Base-by-base conservation (phyloP, 1,140 invertebrate species). In the Dinoponera quadriceps region DNA sequence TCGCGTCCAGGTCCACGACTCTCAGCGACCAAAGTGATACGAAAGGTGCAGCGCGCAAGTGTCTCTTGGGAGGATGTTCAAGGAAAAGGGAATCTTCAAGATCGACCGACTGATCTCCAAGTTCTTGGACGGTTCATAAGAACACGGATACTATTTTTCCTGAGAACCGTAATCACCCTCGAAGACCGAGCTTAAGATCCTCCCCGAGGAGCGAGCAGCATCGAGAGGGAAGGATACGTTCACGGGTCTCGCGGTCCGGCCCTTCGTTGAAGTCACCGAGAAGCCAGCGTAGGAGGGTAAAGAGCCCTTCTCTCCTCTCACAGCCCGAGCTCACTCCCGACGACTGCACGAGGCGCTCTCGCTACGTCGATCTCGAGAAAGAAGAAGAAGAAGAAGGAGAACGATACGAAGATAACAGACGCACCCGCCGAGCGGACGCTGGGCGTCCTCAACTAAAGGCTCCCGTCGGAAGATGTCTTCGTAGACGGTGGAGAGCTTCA, bases 381-480 rank as follows among this genome's bases (percentile, higher is more conserved):
- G 13, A 66, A 48, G 29, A 66, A 44, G 63, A 16, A 16, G 29
- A 16, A 66, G 18, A 66, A 63, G 18, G 16, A 63, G 38, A 27
- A 65, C 27, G 5, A 59, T 14, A 14, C 2, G 11, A 20, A 29
- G 51, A 48, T 3, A 54, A 63, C 49, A 38, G 54, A 11, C 55
- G 29, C 38, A 66, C 29, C 38, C 75, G 38, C 18, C 29, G 27
- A 22, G 55, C 78, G 38, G 25, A 62, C 66, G 66, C 68, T 27
- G 55, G 49, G 69, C 78, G 69, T 57, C 69, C 78, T 60, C 68
- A 73, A n/a, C 62, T 60, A 57, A 16, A 51, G 57, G 22, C 20
- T 72, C 68, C 44, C 38, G 54, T 55, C 69, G 14, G 33, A 87
- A 25, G 68, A 84, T 81, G 82, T 84, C 20, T 59, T 88, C 65